Conservation (phyloP, 92 coral and sea anemone genomes). For the Isaurus tuberculatus region DNA sequence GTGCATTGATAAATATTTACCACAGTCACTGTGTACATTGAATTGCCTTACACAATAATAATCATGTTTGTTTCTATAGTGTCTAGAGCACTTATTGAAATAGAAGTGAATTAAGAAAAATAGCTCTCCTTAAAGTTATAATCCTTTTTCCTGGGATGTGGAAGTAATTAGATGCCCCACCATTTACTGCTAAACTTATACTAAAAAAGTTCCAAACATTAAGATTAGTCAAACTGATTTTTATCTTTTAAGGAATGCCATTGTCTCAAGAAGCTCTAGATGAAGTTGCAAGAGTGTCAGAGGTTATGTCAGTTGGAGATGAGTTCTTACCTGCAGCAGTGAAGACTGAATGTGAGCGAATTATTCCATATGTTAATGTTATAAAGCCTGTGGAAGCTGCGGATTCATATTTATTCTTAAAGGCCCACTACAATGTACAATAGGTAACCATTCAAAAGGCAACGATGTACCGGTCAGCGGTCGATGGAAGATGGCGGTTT, state of each 20-base stretch:
- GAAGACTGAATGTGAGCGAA: slow-evolving; percentile 62
- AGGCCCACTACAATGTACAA: slow-evolving; percentile 48
- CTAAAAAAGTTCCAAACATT: background rate
- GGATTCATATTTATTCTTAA: slow-evolving; percentile 61
- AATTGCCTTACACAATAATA: slow-evolving; percentile 2
- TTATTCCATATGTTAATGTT: slow-evolving; percentile 59
- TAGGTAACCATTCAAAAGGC: slow-evolving; percentile 8
- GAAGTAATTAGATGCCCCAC: background rate
- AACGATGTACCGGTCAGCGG: background rate
- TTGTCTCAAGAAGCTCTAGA: slow-evolving; percentile 62
- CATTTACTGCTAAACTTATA: background rate
- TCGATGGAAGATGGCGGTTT: too few relatives aligned
- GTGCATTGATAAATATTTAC: slow-evolving; percentile 3
- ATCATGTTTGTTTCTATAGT: slow-evolving; percentile 6
- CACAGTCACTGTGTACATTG: slow-evolving; percentile 5
- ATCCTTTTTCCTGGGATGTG: slow-evolving; percentile 9
- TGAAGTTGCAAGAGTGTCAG: slow-evolving; percentile 66
- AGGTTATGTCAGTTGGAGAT: slow-evolving; percentile 58
- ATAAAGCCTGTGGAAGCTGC: slow-evolving; percentile 71
- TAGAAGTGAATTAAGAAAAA: slow-evolving; percentile 5
- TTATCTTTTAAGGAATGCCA: slow-evolving; percentile 44
- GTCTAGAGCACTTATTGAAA: slow-evolving; percentile 7
- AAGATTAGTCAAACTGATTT: background rate
- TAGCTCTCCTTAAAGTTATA: slow-evolving; percentile 3
- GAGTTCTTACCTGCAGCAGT: slow-evolving; percentile 58